Conservation (phyloP, 2,113 vertebrate species). For the Notechis scutatus region DNA sequence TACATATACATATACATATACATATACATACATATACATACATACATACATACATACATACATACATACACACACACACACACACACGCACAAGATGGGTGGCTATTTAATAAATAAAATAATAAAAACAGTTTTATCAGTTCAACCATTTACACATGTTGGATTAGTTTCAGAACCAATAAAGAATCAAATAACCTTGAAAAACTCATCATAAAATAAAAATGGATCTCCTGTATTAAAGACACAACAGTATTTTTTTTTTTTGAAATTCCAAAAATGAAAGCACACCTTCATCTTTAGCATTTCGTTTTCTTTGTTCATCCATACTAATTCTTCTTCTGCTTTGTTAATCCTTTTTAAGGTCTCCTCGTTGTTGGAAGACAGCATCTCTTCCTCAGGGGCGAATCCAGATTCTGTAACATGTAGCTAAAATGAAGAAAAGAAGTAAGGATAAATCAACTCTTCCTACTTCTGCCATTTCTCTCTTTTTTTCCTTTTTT, state of each 20-base stretch:
- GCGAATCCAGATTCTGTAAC: neutral
- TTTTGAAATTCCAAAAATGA: neutral
- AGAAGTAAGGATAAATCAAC: neutral
- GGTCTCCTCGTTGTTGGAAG: conserved; percentile 24
- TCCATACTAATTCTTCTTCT: conserved; percentile 58
- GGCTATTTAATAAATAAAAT: neutral
- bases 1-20: too few relatives aligned
- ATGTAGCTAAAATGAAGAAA: conserved; percentile 12
- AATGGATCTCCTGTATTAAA: neutral
- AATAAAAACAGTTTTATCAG: neutral
- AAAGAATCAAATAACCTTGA: neutral
- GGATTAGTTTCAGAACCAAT: neutral
- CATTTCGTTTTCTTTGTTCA: conserved; percentile 65
- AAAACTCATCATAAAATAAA: neutral
- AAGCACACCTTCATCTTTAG: conserved; percentile 68
- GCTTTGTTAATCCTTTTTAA: conserved; percentile 46
- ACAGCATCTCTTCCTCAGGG: neutral
- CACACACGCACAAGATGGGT: neutral
- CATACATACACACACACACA: too few relatives aligned
- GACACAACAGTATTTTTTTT: neutral
- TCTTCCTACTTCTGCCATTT: neutral
- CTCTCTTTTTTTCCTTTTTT: neutral
- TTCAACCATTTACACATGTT: neutral
- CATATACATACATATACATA: too few relatives aligned
- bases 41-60: too few relatives aligned